Base-by-base conservation (phyloP, 2,888 invertebrate genomes). In the Pachymerium ferrugineum region DNA sequence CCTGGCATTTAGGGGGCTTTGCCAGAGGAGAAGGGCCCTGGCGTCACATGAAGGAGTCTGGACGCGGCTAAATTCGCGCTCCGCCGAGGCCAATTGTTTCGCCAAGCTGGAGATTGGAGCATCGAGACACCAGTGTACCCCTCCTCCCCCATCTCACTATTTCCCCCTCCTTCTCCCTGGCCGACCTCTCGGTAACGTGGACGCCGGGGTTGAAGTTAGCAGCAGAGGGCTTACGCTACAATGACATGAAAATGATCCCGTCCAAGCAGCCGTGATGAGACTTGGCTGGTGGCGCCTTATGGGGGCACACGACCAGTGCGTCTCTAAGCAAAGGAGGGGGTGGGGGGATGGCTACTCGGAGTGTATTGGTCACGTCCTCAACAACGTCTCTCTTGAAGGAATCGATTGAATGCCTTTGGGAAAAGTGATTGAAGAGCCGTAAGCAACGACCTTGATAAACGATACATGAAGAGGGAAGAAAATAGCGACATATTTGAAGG, bases 1-100 rank as follows among this genome's bases (percentile, higher is more conserved):
- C 31, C 25, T 19, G 73, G 73, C 73, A 73, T 73, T 73, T 73
- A 73, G 73, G 30, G 71, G 68, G 73, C 73, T 73, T 73, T 73
- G 73, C 67, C 19, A 14, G 22, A 16, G 31, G 30, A 28, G 35
- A 14, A 19, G 54, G 10, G 33, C 19, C 14, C 25, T 35, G 28
- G 35, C 28, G 14, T 28, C 71, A 38, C 16, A 12, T 22, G 28
- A 31, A 33, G 38, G 16, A 16, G 19, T 69, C 69, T 69, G 31
- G 30, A 69, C 33, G 69, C 33, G 69, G 31, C 31, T 69, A 33
- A 31, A 33, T 69, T 30, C 69, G 69, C 33, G 31, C 33, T 30
- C 33, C 31, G 30, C 31, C 33, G 69, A 31, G 71, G 28, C 35
- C 71, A 71, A 71, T 71, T 71, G 71, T 71, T 71, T 71, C 71